Percentiles rank a stretch among this genome's conserved stretches.
phyloP scores from a whole-genome alignment of 2,888 invertebrate genomes.

The Agrilus mali region DNA sequence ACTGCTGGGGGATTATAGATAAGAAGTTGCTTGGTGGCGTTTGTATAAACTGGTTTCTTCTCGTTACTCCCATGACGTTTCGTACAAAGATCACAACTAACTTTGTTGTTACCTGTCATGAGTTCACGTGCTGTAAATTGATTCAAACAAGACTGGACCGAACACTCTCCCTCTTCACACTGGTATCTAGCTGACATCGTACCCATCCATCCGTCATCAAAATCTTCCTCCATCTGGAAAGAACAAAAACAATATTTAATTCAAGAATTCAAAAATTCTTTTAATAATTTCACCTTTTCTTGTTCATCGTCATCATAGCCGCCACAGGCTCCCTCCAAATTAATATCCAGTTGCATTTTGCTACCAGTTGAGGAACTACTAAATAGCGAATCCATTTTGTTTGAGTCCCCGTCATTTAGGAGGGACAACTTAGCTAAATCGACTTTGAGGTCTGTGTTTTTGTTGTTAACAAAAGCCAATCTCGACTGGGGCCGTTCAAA shows the following conservation, averaged over 20 bases:
- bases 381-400: conserved; percentile 15
- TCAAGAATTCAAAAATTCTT: background rate
- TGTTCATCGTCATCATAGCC: conserved; percentile 20
- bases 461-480: conserved; percentile 26
- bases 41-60: conserved; percentile 64
- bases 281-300: conserved; percentile 22
- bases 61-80: conserved; percentile 53
- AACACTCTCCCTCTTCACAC: conserved; percentile 66
- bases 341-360: conserved; percentile 15
- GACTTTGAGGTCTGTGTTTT: conserved; percentile 27
- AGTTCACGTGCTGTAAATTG: conserved; percentile 87
- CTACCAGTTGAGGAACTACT: background rate
- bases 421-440: conserved; percentile 30
- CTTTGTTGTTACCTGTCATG: conserved; percentile 84
- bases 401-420: conserved; percentile 26
- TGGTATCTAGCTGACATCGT: conserved; percentile 50
- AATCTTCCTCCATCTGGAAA: conserved; percentile 30
- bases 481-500: conserved; percentile 29
- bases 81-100: conserved; percentile 85
- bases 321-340: conserved; percentile 19
- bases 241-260: background rate
- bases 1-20: conserved; percentile 88
- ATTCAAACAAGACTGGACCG: conserved; percentile 79
- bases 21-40: conserved; percentile 73
- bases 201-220: conserved; percentile 23